Evolutionary conservation across 2,888 invertebrate species (phyloP), one percentile per base, ranked within the genome.

Genomic region (Dastarcus helophoroides): DNA sequence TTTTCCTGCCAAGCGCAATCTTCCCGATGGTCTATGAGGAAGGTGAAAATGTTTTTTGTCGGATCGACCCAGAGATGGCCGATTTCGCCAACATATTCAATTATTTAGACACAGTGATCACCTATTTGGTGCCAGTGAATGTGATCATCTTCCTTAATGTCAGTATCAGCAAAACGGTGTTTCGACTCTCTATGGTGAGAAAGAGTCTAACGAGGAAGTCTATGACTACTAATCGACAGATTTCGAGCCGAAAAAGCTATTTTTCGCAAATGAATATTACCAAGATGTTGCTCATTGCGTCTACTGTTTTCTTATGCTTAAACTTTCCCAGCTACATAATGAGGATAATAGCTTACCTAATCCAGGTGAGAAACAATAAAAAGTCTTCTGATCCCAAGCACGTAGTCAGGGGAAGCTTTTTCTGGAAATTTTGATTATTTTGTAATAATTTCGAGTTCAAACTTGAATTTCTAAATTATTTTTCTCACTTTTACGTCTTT

Each of bases 281-380:
- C 19, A 76, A 80, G 51, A 86, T 86, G 82, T 64, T 89, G 33
- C 69, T 89, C 14, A 66, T 84, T 30, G 83, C 88, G 1, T 86
- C 86, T 2, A 73, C 78, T 1, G 79, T 80, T 0, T 88, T 81
- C 56, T 71, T 88, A 6, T 64, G 76, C 24, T 68, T 88, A 29
- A 86, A 86, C 59, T 54, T 84, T 33, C 85, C 85, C 0, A 78
- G 79, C 15, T 83, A 82, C 58, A 67, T 75, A 29, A 67, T 83
- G 61, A 64, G 85, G 33, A 37, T 41, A 12, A 9, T 38, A 11
- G 40, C 39, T 7, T 39, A 42, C 34, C 31, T 48, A 13, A 34
- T 42, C 29, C 39, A 41, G 42, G 47, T 48, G 37, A 38, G 33
- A 13, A 14, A 21, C 14, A n/a, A n/a, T n/a, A n/a, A n/a, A n/a